These are phyloP conservation scores for Barnardius zonarius DNA, from an alignment of 2,113 vertebrate species.

Conservation along the genomic window DNA sequence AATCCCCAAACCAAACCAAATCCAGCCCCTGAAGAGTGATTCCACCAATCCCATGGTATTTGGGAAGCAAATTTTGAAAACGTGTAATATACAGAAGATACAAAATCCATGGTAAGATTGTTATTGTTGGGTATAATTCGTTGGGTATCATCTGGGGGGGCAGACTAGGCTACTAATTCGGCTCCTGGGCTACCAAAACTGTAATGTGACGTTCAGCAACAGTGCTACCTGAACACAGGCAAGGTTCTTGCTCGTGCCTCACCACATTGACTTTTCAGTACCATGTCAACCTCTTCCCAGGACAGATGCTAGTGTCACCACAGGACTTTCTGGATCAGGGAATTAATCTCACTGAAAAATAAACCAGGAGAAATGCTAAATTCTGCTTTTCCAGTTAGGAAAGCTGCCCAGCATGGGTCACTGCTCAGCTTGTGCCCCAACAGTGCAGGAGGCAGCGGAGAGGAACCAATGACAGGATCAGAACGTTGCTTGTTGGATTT, in stretches of 20 bases:
- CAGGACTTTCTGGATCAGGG: not conserved
- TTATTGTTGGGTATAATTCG: not conserved
- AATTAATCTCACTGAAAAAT: not conserved
- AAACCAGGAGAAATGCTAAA: not conserved
- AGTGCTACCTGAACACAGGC: not conserved
- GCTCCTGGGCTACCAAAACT: not conserved
- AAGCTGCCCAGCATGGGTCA: not conserved
- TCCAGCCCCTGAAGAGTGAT: not conserved
- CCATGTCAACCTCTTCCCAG: not conserved
- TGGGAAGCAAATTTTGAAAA: not conserved
- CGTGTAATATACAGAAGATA: fast-evolving
- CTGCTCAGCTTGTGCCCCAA: not conserved
- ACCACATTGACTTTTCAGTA: not conserved
- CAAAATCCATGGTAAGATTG: not conserved
- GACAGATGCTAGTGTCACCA: not conserved
- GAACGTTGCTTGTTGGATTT: not conserved
- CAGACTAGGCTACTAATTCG: not conserved
- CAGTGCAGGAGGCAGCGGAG: not conserved
- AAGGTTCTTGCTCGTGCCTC: fast-evolving
- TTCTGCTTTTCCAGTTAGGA: not conserved
- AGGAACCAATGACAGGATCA: not conserved
- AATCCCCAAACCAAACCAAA: not conserved
- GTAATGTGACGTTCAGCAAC: not conserved
- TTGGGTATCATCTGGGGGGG: not conserved
- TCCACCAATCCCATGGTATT: not conserved